These are phyloP conservation scores for Chlorodrepanis virens DNA, from an alignment of 2,113 vertebrate species.

Conservation along the genomic window DNA sequence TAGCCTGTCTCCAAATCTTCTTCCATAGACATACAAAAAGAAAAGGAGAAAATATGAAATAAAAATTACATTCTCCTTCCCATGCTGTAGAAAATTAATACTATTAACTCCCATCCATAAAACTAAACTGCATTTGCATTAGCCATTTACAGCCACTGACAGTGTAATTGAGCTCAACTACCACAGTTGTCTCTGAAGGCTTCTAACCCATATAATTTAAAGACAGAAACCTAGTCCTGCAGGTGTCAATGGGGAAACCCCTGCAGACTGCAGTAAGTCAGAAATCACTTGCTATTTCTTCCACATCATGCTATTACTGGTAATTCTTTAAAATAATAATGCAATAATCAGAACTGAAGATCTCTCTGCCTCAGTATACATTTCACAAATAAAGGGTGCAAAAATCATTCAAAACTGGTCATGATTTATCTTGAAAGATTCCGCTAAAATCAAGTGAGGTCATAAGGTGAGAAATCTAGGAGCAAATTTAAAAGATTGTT, in stretches of 20 bases:
- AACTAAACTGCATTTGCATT: background rate
- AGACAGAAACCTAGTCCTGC: background rate
- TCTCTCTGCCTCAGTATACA: background rate
- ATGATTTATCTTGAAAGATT: background rate
- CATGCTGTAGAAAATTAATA: background rate
- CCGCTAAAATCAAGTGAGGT: background rate
- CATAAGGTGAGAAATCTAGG: background rate
- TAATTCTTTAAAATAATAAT: background rate
- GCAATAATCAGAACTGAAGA: background rate
- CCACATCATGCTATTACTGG: background rate
- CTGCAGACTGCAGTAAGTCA: background rate
- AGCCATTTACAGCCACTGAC: background rate
- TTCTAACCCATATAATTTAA: background rate
- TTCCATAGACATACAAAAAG: background rate
- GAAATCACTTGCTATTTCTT: conserved; percentile 10
- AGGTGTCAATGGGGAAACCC: background rate
- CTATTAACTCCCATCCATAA: background rate
- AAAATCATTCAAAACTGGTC: background rate
- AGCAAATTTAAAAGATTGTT: background rate
- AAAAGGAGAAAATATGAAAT: background rate
- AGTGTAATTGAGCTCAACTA: background rate
- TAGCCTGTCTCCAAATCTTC: background rate
- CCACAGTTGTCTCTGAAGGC: background rate
- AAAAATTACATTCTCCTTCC: background rate
- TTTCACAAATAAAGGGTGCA: background rate